A percentile compares a stretch with the other conserved stretches of the same genome.
These are phyloP conservation scores for Caretta caretta DNA, from an alignment of 2,113 vertebrate genomes.

Conservation along the genomic window DNA sequence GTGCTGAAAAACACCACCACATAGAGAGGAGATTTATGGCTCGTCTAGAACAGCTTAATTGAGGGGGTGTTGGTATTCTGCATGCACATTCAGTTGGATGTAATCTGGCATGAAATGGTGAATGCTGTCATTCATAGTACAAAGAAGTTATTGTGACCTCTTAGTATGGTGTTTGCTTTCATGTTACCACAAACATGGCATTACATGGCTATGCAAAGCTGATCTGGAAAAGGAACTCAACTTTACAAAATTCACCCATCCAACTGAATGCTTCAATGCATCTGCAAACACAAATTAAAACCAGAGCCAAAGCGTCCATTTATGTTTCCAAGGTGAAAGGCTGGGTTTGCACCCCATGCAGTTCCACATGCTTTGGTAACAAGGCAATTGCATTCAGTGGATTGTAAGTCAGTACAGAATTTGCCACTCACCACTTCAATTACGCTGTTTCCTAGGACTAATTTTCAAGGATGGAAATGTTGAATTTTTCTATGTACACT, in stretches of 20 bases:
- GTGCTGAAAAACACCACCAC: not conserved
- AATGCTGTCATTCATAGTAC: not conserved
- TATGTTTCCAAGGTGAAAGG: slow-evolving; percentile 17
- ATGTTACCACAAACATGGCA: not conserved
- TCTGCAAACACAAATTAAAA: slow-evolving; percentile 4
- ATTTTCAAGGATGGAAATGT: not conserved
- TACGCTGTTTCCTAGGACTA: not conserved
- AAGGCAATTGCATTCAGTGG: not conserved
- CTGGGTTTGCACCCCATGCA: not conserved
- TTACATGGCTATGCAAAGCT: not conserved
- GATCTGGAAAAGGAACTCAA: not conserved
- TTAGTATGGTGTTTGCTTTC: fast-evolving
- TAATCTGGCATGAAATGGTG: not conserved
- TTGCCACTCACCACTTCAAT: not conserved
- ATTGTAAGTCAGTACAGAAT: slow-evolving; percentile 24
- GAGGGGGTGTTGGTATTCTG: not conserved
- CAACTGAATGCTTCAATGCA: slow-evolving; percentile 5
- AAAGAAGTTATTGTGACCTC: fast-evolving
- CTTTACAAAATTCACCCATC: slow-evolving; percentile 3
- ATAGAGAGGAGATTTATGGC: not conserved
- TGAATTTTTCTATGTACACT: not conserved
- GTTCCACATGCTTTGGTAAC: not conserved
- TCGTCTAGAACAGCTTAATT: not conserved
- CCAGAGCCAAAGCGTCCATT: not conserved
- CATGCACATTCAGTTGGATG: not conserved